Conservation (phyloP, 2,888 invertebrate species). For the Azorinus chamasolen region DNA sequence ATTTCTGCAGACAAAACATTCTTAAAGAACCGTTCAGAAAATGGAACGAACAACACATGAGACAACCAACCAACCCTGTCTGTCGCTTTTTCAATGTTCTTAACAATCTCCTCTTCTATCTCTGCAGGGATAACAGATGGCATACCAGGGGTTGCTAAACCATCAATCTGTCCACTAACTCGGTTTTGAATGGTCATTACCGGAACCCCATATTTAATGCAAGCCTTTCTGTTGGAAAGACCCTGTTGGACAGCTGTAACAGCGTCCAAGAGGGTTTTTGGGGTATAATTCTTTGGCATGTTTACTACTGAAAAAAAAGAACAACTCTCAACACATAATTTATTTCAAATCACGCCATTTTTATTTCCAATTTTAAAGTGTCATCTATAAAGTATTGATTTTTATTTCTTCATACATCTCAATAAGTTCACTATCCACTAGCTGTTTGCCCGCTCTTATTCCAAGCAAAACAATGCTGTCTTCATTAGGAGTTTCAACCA, state of each 20-base stretch:
- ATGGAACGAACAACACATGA: not conserved
- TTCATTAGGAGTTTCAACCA: no score
- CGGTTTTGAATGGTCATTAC: slow-evolving; percentile 51
- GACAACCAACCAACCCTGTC: no score
- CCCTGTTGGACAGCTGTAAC: slow-evolving; percentile 38
- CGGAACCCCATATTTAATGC: slow-evolving; percentile 31
- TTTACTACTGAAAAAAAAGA: no score
- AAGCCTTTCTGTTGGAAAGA: slow-evolving; percentile 34
- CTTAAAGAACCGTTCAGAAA: not conserved
- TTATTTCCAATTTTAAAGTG: not conserved
- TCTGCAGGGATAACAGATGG: slow-evolving; percentile 38
- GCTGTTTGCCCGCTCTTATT: not conserved
- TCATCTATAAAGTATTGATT: not conserved
- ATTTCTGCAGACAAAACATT: not conserved
- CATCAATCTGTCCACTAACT: slow-evolving; percentile 27
- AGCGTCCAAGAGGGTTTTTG: slow-evolving; percentile 31
- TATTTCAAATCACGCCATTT: no score
- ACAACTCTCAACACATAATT: no score
- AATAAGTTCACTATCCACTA: not conserved
- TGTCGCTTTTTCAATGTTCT: slow-evolving; percentile 9
- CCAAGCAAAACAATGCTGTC: no score
- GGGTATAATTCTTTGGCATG: slow-evolving; percentile 20
- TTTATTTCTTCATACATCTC: not conserved
- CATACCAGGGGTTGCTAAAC: slow-evolving; percentile 24
- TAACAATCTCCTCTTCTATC: slow-evolving; percentile 30